These are phyloP conservation scores for Falco rusticolus DNA, from an alignment of 2,797 vertebrate species.

Conservation along the genomic window DNA sequence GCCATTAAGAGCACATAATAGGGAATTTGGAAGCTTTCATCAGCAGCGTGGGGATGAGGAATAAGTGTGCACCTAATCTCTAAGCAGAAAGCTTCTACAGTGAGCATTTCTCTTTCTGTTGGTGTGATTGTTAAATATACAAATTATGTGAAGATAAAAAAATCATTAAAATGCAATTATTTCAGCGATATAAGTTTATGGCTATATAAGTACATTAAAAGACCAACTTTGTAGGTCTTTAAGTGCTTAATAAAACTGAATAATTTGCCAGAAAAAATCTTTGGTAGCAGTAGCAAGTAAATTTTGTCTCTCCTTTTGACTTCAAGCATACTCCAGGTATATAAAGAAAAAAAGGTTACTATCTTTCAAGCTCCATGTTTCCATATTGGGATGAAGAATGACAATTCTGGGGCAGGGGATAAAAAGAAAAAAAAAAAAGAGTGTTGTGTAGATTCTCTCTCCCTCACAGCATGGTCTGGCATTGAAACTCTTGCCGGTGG, in stretches of 20 bases:
- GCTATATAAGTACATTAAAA: conserved; percentile 69
- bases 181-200: conserved; percentile 70
- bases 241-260: conserved; percentile 75
- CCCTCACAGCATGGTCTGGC: neutral
- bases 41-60: neutral
- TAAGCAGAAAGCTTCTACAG: neutral
- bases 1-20: neutral
- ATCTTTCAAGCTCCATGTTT: neutral
- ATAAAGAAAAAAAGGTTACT: neutral
- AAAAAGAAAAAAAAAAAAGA: neutral
- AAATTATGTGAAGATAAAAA: conserved; percentile 71
- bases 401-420: neutral
- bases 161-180: conserved; percentile 77
- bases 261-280: conserved; percentile 49
- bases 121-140: conserved; percentile 61
- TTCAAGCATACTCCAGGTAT: neutral
- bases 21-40: conserved; percentile 14
- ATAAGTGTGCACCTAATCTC: neutral
- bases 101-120: neutral
- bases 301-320: neutral
- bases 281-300: neutral
- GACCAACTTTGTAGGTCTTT: conserved; percentile 62
- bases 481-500: neutral
- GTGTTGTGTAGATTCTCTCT: neutral
- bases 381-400: neutral